Evolutionary conservation across 64 coral and sea anemone genomes (phyloP).

Genomic region (Anthopleura sola): DNA sequence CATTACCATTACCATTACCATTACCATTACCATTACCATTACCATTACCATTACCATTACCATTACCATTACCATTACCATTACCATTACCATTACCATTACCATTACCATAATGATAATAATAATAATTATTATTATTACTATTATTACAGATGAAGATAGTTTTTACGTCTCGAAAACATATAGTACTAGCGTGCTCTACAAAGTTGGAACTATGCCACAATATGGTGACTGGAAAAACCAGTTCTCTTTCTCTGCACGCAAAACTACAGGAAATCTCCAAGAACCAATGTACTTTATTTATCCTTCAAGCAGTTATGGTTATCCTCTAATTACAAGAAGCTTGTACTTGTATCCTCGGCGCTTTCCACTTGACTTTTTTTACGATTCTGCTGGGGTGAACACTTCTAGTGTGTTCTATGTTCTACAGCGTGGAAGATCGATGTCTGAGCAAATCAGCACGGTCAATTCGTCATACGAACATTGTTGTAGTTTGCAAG

Average conservation of each 20-base stretch:
- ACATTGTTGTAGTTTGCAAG: neutral
- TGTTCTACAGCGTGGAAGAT: neutral
- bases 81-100: neutral
- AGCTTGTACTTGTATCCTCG: neutral
- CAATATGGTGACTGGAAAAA: slow-evolving; percentile 21
- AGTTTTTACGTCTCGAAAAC: slow-evolving; percentile 28
- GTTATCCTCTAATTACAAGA: slow-evolving; percentile 10
- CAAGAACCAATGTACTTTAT: slow-evolving; percentile 39
- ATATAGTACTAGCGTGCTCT: neutral
- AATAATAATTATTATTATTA: neutral
- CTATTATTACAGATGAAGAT: slow-evolving; percentile 8
- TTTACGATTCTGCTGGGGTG: neutral
- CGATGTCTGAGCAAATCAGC: neutral
- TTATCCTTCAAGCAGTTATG: neutral
- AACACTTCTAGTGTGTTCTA: neutral
- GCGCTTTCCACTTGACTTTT: slow-evolving; percentile 41
- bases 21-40: too few relatives aligned
- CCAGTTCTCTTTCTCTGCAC: slow-evolving; percentile 34
- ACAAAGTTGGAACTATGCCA: slow-evolving; percentile 15
- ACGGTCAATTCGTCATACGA: neutral
- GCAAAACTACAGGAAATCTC: neutral
- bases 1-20: too few relatives aligned
- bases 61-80: too few relatives aligned
- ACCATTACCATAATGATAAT: too few relatives aligned
- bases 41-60: too few relatives aligned